These are phyloP conservation scores for Amphipoea lucens DNA, from an alignment of 2,888 invertebrate species.

Conservation along the genomic window DNA sequence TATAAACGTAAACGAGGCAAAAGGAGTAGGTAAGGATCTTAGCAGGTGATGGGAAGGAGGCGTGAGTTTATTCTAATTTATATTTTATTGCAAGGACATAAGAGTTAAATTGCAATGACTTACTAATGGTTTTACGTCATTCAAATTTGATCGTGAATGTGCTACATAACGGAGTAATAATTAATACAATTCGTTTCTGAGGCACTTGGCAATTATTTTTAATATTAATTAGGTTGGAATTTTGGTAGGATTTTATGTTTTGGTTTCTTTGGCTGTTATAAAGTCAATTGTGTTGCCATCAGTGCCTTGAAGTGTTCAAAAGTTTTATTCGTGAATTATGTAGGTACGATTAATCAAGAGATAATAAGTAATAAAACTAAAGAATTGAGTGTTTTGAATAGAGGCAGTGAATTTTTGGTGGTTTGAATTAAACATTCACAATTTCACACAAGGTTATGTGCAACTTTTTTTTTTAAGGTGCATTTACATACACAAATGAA, in stretches of 20 bases:
- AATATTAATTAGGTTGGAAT: slow-evolving; percentile 11
- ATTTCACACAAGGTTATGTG: neutral
- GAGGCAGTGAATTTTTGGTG: slow-evolving; percentile 54
- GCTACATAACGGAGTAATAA: neutral
- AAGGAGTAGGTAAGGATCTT: no score
- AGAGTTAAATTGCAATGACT: neutral
- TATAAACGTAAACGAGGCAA: no score
- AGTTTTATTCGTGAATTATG: slow-evolving; percentile 2
- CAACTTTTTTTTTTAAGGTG: slow-evolving; percentile 4
- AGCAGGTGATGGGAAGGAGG: no score
- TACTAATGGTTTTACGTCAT: neutral
- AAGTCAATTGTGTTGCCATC: neutral
- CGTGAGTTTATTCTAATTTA: neutral
- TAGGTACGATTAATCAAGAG: neutral
- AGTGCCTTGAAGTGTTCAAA: neutral
- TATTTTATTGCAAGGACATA: neutral
- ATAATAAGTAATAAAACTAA: slow-evolving; percentile 19
- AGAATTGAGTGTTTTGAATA: slow-evolving; percentile 38
- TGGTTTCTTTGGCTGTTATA: neutral
- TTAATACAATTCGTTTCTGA: neutral
- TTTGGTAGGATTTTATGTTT: slow-evolving; percentile 6
- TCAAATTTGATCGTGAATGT: neutral
- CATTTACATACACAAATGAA: slow-evolving; percentile 6
- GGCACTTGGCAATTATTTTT: neutral
- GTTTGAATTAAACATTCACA: neutral